Evolutionary conservation across 2,113 vertebrate species (phyloP).

Genomic region (Dipodomys stephensi): DNA sequence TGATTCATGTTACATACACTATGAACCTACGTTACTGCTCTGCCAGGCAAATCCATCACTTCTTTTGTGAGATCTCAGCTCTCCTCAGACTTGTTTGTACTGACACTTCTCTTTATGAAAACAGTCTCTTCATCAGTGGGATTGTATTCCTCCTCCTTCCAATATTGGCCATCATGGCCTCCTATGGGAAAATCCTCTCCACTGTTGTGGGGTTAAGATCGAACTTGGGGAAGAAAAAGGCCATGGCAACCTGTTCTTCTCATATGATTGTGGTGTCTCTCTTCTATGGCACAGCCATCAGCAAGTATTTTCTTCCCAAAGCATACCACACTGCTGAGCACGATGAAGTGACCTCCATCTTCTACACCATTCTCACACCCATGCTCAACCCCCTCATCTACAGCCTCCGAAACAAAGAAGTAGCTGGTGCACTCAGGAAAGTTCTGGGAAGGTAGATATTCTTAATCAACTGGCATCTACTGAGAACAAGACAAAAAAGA

Average conservation of each 20-base stretch:
- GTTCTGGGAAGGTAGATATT: background rate
- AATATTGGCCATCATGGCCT: background rate
- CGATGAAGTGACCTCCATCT: slow-evolving; percentile 45
- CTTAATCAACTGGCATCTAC: no score
- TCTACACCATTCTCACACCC: slow-evolving; percentile 65
- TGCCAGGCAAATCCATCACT: slow-evolving; percentile 46
- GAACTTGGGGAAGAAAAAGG: background rate
- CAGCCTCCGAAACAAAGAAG: slow-evolving; percentile 26
- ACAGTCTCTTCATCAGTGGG: background rate
- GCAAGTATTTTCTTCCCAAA: slow-evolving; percentile 45
- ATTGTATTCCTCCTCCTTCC: slow-evolving; percentile 33
- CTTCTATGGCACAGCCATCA: slow-evolving; percentile 61
- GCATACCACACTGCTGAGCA: background rate
- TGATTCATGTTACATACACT: background rate
- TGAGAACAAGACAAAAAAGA: background rate
- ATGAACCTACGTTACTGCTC: slow-evolving; percentile 38
- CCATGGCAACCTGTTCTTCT: slow-evolving; percentile 33
- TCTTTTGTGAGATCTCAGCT: slow-evolving; percentile 68
- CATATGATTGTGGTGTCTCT: slow-evolving; percentile 55
- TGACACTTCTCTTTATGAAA: slow-evolving; percentile 50
- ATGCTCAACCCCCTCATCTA: slow-evolving; percentile 45
- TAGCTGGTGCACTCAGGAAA: slow-evolving; percentile 1
- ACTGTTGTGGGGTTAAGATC: background rate
- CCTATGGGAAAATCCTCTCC: slow-evolving; percentile 2
- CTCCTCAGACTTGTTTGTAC: slow-evolving; percentile 59